Evolutionary conservation across 2,888 invertebrate genomes (phyloP).

Genomic region (Acleris emargana): DNA sequence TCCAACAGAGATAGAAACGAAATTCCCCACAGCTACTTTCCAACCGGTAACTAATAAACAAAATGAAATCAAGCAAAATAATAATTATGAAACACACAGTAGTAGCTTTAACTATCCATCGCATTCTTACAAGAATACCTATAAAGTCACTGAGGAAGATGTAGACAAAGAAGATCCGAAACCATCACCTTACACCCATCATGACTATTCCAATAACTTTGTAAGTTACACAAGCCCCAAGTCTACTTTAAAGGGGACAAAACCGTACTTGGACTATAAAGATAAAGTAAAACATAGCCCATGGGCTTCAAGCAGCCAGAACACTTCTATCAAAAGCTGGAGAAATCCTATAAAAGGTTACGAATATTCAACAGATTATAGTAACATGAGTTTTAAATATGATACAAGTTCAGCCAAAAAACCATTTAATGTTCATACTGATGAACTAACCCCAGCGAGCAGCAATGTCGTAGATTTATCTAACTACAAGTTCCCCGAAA

Average conservation of each 20-base stretch:
- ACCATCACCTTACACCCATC: constrained; percentile 45
- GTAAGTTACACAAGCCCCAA: constrained; percentile 46
- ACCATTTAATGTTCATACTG: constrained; percentile 54
- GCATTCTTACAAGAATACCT: constrained; percentile 44
- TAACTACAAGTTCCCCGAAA: constrained; percentile 60
- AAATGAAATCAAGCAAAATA: constrained; percentile 18
- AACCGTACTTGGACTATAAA: constrained; percentile 53
- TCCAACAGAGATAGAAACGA: constrained; percentile 60
- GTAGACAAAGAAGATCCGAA: constrained; percentile 48
- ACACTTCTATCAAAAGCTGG: constrained; percentile 55
- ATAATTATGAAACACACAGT: constrained; percentile 45
- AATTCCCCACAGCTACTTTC: constrained; percentile 50
- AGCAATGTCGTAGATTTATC: constrained; percentile 63
- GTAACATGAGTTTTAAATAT: constrained; percentile 65
- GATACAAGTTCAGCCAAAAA: constrained; percentile 59
- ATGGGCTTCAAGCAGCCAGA: constrained; percentile 51
- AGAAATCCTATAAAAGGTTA: constrained; percentile 64
- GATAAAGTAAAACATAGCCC: constrained; percentile 64
- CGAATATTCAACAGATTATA: constrained; percentile 67
- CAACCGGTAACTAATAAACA: constrained; percentile 42
- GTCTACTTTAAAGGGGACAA: constrained; percentile 46
- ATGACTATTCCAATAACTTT: constrained; percentile 49
- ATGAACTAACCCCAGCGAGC: constrained; percentile 67
- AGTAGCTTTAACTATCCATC: constrained; percentile 48
- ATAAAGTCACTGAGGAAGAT: constrained; percentile 50